phyloP scores from a whole-genome alignment of 2,888 invertebrate genomes.

The Drosophila neotestacea region DNA sequence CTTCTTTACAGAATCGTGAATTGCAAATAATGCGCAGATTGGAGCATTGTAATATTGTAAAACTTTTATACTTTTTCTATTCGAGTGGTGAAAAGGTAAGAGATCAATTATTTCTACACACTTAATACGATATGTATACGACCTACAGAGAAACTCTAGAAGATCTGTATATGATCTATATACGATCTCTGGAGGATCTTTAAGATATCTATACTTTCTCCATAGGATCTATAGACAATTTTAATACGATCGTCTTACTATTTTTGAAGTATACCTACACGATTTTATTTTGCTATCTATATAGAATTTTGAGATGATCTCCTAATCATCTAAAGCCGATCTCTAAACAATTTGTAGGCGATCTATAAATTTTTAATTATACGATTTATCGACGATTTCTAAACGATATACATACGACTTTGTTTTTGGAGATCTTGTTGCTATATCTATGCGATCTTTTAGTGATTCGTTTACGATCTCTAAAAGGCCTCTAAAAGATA shows the following conservation, averaged over 20 bases:
- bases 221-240: neutral
- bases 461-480: neutral
- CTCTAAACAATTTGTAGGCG: neutral
- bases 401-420: neutral
- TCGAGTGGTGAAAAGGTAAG: conserved; percentile 99
- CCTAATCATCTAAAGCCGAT: neutral
- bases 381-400: neutral
- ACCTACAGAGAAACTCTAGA: neutral
- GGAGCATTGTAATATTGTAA: conserved; percentile 99
- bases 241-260: neutral
- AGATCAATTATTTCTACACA: neutral
- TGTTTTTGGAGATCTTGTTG: neutral
- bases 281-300: neutral
- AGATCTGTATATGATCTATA: neutral
- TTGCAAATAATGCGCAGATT: conserved; percentile 99
- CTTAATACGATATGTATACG: conserved; percentile 1
- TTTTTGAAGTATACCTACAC: neutral
- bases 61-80: conserved; percentile 99
- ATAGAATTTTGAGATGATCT: neutral
- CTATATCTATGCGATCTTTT: neutral
- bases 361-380: neutral
- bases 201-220: neutral
- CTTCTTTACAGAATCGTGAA: conserved; percentile 95
- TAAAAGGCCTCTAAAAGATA: too few relatives aligned
- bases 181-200: neutral